Base-by-base conservation (phyloP, 2,113 vertebrate genomes). In the Chaenocephalus aceratus region DNA sequence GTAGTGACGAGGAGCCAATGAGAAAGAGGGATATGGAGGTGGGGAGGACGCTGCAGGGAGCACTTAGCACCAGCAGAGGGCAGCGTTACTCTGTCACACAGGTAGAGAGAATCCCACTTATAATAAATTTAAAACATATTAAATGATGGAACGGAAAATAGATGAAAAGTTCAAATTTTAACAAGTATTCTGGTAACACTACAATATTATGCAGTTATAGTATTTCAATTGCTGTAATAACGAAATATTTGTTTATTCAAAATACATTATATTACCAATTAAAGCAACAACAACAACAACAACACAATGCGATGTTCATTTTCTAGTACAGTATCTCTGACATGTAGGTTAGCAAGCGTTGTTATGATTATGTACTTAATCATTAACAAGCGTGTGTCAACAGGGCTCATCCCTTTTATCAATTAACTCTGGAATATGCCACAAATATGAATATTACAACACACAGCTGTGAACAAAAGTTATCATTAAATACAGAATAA, bases 1-100 rank as follows among this genome's bases (percentile, higher is more conserved):
- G 93, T 94, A 94, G 77, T 46, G 10, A 16, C 4, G 10, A 7
- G 63, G 26, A 87, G 54, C 94, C 94, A 94, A 94, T 95, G 12
- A 81, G 45, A 83, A 21, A n/a, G 1, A 2, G 0, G 6, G 49
- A 85, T n/a, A 34, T 13, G 69, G 71, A 89, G 92, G 91, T 2
- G 88, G 82, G n/a, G 87, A 75, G 6, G 52, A 21, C n/a, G 23
- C 15, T 74, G 84, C 60, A 82, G 69, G 86, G 67, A 67, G 13
- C 0, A 23, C 0, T 2, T 0, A 3, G 0, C 0, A 14, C 75
- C 91, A 85, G 65, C 23, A 85, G 89, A 23, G 30, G 81, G 82
- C 6, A 1, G 2, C 8, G 58, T 72, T 79, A 62, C n/a, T 61
- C 51, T 15, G 10, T 56, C 36, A 21, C 6, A 0, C 21, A 5